Evolutionary conservation across 2,888 invertebrate species (phyloP), one percentile per base, ranked within the genome.

Genomic region (Hemithea aestivaria): DNA sequence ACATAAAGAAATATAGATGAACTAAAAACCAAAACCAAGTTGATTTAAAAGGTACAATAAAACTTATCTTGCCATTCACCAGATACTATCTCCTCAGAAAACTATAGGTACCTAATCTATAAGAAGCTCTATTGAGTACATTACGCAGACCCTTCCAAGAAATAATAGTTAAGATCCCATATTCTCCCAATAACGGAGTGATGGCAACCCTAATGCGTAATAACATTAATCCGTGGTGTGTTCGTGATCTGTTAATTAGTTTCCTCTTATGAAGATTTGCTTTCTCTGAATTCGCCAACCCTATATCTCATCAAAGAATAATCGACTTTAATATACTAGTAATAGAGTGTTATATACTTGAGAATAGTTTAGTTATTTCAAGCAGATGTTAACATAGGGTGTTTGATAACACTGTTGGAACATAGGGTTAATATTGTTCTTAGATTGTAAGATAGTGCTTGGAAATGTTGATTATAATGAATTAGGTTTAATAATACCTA

Each of bases 241-340:
- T 67, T 66, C 66, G 63, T 66, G 71, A 71, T 71, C 69, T 58
- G 70, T 68, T 73, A 73, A 73, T 74, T 73, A 73, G 66, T 69
- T 70, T 65, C 58, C 62, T 61, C 62, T 63, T 63, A 68, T 63
- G 66, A 70, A 66, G 66, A 70, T 71, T 67, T 69, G 67, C 66
- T 67, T 37, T 35, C 41, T 25, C 29, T 26, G 9, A 24, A 41
- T 36, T 36, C 40, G 23, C 40, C 26, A 33, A 20, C 29, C 33
- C 7, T 27, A 24, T 2, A 20, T 7, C 6, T 7, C 20, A 10
- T 16, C 11, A 32, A 10, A 6, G 2, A 7, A 49, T 35, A 26
- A 32, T 38, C 24, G 26, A 42, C 37, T 30, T 35, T 49, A 45
- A 37, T 20, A 7, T 6, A 6, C 1, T n/a, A 6, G 7, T 1